Evolutionary conservation across 1,140 invertebrate species (phyloP).

Genomic region (Linepithema humile): DNA sequence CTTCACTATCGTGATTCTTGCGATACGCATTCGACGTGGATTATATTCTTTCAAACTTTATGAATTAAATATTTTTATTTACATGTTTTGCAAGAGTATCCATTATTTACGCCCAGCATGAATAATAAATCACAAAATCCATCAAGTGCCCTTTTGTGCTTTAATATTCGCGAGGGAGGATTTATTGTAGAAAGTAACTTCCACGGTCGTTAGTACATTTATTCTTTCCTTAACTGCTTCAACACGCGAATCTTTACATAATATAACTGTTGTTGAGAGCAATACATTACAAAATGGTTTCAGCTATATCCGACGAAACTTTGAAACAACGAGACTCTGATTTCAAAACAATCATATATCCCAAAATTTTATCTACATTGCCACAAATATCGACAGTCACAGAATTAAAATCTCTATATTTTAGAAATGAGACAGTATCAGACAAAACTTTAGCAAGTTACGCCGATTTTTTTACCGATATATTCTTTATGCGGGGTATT

Average conservation of each 20-base stretch:
- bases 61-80: background rate
- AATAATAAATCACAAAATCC: conserved; percentile 69
- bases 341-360: conserved; percentile 41
- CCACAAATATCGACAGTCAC: conserved; percentile 23
- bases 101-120: conserved; percentile 70
- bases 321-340: background rate
- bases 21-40: background rate
- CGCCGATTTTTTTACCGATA: conserved; percentile 81
- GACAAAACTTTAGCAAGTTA: conserved; percentile 74
- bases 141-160: conserved; percentile 47
- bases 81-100: conserved; percentile 64
- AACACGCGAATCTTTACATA: background rate
- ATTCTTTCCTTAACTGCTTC: background rate
- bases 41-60: background rate
- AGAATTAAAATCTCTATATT: conserved; percentile 74
- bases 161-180: conserved; percentile 86
- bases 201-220: background rate
- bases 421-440: conserved; percentile 75
- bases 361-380: background rate
- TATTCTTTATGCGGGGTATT: conserved; percentile 81
- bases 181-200: conserved; percentile 77
- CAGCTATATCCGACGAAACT: conserved; percentile 13
- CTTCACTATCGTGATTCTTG: background rate
- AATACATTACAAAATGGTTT: no score
- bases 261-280: no score